A percentile compares a stretch with the other conserved stretches of the same genome.
Evolutionary conservation across 2,113 vertebrate genomes (phyloP).

Genomic region (Nyctereutes procyonoides): DNA sequence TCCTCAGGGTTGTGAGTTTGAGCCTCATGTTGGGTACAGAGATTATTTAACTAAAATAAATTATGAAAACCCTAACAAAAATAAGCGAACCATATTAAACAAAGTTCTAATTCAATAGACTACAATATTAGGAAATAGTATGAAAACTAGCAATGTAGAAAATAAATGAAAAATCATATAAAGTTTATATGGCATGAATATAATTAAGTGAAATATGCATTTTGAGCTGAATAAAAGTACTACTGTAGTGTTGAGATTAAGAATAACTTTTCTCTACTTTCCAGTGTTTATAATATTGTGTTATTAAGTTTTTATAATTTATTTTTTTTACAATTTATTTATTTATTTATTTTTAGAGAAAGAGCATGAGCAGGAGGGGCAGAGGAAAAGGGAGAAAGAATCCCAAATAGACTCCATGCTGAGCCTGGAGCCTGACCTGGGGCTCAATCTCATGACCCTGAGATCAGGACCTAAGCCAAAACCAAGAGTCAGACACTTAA

Average conservation of each 20-base stretch:
- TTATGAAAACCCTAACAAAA: constrained; percentile 32
- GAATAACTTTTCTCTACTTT: not conserved
- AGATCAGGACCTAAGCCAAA: not conserved
- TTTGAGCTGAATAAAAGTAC: not conserved
- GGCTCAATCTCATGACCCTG: not conserved
- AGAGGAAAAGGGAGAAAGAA: not conserved
- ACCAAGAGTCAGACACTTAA: not conserved
- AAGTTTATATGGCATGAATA: not conserved
- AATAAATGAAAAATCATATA: constrained; percentile 1
- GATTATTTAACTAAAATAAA: not conserved
- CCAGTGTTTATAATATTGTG: not conserved
- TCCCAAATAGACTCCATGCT: not conserved
- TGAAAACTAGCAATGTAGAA: constrained; percentile 25
- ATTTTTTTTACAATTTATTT: not conserved
- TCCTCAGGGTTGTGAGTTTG: not conserved
- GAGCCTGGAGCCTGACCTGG: not conserved
- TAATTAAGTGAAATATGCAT: not conserved
- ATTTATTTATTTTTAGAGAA: not conserved
- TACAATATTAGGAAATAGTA: constrained; percentile 3
- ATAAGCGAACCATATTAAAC: constrained; percentile 5
- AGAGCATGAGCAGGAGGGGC: not conserved
- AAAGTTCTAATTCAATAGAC: not conserved
- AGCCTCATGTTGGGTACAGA: not conserved
- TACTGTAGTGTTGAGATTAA: not conserved
- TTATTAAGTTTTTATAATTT: not conserved